Conservation (phyloP, 2,888 invertebrate genomes). For the Protodeltote pygarga region DNA sequence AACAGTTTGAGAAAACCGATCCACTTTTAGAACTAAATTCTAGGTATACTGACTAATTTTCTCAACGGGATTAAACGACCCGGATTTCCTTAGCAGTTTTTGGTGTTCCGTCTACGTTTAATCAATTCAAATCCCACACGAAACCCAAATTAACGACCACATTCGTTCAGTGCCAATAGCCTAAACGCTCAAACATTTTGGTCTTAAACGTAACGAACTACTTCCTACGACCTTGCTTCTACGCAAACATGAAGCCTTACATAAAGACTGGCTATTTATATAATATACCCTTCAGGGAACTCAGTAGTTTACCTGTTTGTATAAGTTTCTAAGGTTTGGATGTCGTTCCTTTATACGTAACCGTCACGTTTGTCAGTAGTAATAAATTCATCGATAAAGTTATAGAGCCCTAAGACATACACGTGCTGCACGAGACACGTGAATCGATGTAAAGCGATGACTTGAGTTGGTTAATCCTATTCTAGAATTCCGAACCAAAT, state of each 20-base stretch:
- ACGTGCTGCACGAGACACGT: too few relatives aligned
- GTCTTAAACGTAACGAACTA: slow-evolving; percentile 43
- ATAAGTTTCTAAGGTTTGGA: slow-evolving; percentile 7
- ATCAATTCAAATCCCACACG: slow-evolving; percentile 31
- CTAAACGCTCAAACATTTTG: slow-evolving; percentile 27
- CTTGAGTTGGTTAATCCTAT: too few relatives aligned
- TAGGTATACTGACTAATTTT: too few relatives aligned
- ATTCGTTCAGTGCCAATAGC: slow-evolving; percentile 32
- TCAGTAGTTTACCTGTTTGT: slow-evolving; percentile 12
- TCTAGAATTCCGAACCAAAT: too few relatives aligned
- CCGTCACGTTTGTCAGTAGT: neutral
- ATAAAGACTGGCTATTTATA: slow-evolving; percentile 41
- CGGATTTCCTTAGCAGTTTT: slow-evolving; percentile 11
- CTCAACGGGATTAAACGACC: too few relatives aligned
- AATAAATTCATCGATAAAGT: slow-evolving; percentile 1
- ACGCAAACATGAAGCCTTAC: slow-evolving; percentile 58
- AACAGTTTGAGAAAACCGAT: too few relatives aligned
- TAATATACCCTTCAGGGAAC: slow-evolving; percentile 30
- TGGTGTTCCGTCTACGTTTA: slow-evolving; percentile 21
- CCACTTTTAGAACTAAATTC: too few relatives aligned
- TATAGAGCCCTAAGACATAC: slow-evolving; percentile 2
- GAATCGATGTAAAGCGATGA: too few relatives aligned
- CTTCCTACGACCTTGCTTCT: slow-evolving; percentile 56
- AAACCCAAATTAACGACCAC: slow-evolving; percentile 21
- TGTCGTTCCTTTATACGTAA: neutral